These are phyloP conservation scores for Brachypodius melanocephalos DNA, from an alignment of 2,113 vertebrate species.

Conservation along the genomic window DNA sequence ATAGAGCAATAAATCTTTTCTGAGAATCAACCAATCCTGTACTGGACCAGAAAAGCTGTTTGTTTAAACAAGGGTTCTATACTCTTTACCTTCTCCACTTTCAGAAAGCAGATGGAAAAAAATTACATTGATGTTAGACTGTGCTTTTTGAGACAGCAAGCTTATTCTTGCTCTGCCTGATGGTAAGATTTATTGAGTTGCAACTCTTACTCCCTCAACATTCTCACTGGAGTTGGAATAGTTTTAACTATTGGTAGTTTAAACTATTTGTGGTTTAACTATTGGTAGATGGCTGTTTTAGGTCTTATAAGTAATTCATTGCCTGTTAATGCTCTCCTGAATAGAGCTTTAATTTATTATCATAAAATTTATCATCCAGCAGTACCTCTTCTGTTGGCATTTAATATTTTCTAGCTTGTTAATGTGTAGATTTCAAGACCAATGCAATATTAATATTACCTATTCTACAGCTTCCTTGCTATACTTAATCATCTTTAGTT, in stretches of 20 bases:
- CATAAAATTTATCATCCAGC: neutral
- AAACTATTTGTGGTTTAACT: neutral
- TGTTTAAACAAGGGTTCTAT: neutral
- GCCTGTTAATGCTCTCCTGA: neutral
- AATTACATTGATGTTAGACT: neutral
- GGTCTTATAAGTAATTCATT: neutral
- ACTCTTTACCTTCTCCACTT: neutral
- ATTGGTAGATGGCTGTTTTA: neutral
- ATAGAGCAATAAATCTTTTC: neutral
- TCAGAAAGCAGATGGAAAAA: neutral
- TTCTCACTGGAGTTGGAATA: neutral
- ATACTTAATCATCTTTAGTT: neutral
- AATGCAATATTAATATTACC: neutral
- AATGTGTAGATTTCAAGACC: neutral
- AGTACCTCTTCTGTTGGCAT: neutral
- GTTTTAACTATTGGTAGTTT: neutral
- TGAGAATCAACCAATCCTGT: neutral
- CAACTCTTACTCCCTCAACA: neutral
- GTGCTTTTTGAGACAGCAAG: neutral
- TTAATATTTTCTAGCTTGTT: constrained; percentile 4
- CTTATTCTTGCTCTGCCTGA: neutral
- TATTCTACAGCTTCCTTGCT: neutral
- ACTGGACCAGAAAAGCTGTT: neutral
- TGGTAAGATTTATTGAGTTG: neutral
- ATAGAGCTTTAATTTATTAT: neutral